Conservation (phyloP, 1,140 invertebrate genomes). For the Zophobas atratus region DNA sequence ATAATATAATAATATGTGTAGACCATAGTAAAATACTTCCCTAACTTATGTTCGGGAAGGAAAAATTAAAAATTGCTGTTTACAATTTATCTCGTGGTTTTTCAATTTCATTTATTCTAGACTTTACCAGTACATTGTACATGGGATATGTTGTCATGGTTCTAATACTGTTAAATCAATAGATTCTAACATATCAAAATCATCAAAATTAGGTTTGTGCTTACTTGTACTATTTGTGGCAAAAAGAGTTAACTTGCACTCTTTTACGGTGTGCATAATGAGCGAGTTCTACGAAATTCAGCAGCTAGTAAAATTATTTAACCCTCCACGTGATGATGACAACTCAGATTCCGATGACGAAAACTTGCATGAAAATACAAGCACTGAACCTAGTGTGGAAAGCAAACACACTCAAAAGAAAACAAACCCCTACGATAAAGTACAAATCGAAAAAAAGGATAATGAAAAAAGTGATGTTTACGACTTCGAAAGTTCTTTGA, state of each 20-base stretch:
- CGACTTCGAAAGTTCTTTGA: slow-evolving; percentile 41
- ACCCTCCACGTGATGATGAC: slow-evolving; percentile 37
- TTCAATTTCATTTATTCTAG: too few relatives aligned
- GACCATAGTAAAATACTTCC: too few relatives aligned
- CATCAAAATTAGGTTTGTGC: too few relatives aligned
- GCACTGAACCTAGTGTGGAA: neutral
- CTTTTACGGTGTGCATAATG: slow-evolving; percentile 14
- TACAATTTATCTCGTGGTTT: too few relatives aligned
- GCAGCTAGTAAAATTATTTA: slow-evolving; percentile 57
- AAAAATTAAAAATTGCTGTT: too few relatives aligned
- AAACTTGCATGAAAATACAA: slow-evolving; percentile 22
- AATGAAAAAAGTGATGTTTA: slow-evolving; percentile 45
- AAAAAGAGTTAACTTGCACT: neutral
- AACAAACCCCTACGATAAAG: slow-evolving; percentile 57
- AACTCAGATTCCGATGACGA: slow-evolving; percentile 50
- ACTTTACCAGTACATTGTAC: too few relatives aligned
- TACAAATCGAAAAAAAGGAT: slow-evolving; percentile 48
- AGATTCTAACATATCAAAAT: too few relatives aligned
- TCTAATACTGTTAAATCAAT: too few relatives aligned
- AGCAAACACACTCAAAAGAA: slow-evolving; percentile 46
- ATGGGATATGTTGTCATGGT: too few relatives aligned
- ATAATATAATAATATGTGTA: too few relatives aligned
- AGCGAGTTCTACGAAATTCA: slow-evolving; percentile 56
- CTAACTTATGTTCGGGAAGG: too few relatives aligned
- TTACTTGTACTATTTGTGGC: too few relatives aligned